These are phyloP conservation scores for Crossocerus cetratus DNA, from an alignment of 2,888 invertebrate genomes.

Conservation along the genomic window DNA sequence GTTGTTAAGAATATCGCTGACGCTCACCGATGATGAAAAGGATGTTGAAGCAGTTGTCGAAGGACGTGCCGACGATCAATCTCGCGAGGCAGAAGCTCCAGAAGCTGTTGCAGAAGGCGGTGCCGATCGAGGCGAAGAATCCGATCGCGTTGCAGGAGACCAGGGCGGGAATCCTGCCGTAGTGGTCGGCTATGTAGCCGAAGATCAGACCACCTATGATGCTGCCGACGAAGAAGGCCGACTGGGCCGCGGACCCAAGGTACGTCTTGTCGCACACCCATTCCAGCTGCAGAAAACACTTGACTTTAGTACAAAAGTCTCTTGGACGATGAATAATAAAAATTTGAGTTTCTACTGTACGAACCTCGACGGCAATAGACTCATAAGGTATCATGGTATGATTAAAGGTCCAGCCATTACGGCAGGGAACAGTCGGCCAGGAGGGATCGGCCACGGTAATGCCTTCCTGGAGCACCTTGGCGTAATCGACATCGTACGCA, in stretches of 20 bases:
- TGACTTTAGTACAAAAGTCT: background rate
- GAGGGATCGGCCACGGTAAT: conserved; percentile 81
- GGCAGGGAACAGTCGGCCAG: conserved; percentile 85
- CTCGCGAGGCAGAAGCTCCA: conserved; percentile 88
- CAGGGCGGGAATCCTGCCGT: conserved; percentile 90
- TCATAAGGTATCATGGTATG: conserved; percentile 88
- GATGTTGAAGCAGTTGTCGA: conserved; percentile 94
- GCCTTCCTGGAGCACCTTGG: conserved; percentile 80
- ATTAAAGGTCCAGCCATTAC: conserved; percentile 90
- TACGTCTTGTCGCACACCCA: conserved; percentile 93
- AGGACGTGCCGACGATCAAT: conserved; percentile 90
- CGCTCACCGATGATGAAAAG: conserved; percentile 92
- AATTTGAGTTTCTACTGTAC: conserved; percentile 12
- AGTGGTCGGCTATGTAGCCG: conserved; percentile 92
- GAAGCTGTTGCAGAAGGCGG: conserved; percentile 86
- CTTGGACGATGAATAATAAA: background rate
- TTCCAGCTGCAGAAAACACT: conserved; percentile 80
- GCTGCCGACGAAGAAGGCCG: conserved; percentile 93
- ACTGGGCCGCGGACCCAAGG: conserved; percentile 87
- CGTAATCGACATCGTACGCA: conserved; percentile 89
- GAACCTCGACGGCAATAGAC: conserved; percentile 91
- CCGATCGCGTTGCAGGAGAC: conserved; percentile 90
- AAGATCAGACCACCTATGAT: conserved; percentile 91
- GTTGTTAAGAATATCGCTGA: background rate
- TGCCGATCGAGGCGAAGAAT: conserved; percentile 84